Evolutionary conservation across 2,113 vertebrate genomes (phyloP).

Genomic region (Chascanopsetta lugubris): DNA sequence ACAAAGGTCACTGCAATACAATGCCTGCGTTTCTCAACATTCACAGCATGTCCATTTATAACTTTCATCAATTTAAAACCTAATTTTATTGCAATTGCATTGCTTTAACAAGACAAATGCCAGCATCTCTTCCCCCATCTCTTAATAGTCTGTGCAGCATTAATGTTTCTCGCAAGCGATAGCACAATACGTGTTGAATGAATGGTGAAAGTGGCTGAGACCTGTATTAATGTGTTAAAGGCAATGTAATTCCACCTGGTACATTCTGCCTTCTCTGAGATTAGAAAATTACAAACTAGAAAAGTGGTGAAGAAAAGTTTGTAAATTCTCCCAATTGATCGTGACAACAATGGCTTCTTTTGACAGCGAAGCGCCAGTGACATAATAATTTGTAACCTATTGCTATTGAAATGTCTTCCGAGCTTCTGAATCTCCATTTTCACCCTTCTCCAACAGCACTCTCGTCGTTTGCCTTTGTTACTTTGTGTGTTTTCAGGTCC

Average conservation of each 20-base stretch:
- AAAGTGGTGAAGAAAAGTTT: neutral
- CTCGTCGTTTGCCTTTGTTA: conserved; percentile 64
- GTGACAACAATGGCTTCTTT: conserved; percentile 8
- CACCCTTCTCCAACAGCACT: conserved; percentile 57
- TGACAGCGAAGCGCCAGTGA: conserved; percentile 13
- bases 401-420: conserved; percentile 34
- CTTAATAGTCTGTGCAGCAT: conserved; percentile 11
- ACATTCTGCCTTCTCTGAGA: neutral
- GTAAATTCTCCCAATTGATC: neutral
- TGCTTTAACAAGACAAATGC: conserved; percentile 31
- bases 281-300: neutral
- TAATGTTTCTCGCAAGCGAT: neutral
- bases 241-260: conserved; percentile 14
- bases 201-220: conserved; percentile 5
- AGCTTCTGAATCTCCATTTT: conserved; percentile 70
- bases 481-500: conserved; percentile 67
- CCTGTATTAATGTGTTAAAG: conserved; percentile 15
- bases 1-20: conserved; percentile 45
- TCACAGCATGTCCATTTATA: conserved; percentile 45
- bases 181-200: conserved; percentile 2
- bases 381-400: conserved; percentile 35
- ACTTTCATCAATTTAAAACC: conserved; percentile 25
- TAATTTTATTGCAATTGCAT: conserved; percentile 22
- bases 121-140: neutral
- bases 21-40: conserved; percentile 44